A percentile compares a stretch with the other conserved stretches of the same genome.
phyloP scores from a whole-genome alignment of 2,113 vertebrate genomes.

The Hippocampus comes region DNA sequence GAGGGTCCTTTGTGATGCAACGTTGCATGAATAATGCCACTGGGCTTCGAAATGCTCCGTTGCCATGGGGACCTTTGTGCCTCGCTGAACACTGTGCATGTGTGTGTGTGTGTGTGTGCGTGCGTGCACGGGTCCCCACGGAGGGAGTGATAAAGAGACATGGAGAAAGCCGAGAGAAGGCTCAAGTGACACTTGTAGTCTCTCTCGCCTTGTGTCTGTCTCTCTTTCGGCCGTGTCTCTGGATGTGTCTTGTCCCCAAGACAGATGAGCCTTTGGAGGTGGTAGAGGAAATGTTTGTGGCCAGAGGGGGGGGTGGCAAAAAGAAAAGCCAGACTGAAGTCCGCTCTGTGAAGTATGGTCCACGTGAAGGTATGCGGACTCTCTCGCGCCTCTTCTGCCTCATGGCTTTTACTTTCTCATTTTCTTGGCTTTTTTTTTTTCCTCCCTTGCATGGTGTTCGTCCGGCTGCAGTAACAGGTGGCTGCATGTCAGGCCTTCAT shows the following conservation, averaged over 20 bases:
- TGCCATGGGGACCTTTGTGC: conserved; percentile 96
- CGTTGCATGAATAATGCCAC: conserved; percentile 87
- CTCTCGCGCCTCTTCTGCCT: neutral
- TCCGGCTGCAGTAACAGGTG: conserved; percentile 63
- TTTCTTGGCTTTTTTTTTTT: neutral
- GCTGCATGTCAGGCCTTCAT: conserved; percentile 47
- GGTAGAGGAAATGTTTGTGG: conserved; percentile 25
- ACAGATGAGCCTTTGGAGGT: conserved; percentile 46
- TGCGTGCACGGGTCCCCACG: conserved; percentile 34
- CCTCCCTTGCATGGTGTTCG: neutral
- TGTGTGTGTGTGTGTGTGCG: conserved; percentile 65
- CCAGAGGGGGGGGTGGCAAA: conserved; percentile 15
- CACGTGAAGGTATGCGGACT: conserved; percentile 67
- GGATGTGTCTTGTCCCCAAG: conserved; percentile 39
- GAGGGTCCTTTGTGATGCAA: conserved; percentile 87
- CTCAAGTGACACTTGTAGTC: conserved; percentile 68
- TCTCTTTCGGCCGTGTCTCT: conserved; percentile 16
- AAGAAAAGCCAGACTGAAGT: conserved; percentile 28
- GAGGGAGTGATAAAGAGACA: conserved; percentile 34
- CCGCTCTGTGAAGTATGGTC: conserved; percentile 62
- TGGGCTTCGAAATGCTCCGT: conserved; percentile 84
- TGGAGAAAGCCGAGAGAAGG: conserved; percentile 37
- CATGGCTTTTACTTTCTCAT: neutral
- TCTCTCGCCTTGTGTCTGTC: conserved; percentile 19
- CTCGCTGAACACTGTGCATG: conserved; percentile 75